A percentile compares a stretch with the other conserved stretches of the same genome.
phyloP scores from a whole-genome alignment of 1,140 invertebrate genomes.

The Pentalonia nigronervosa region DNA sequence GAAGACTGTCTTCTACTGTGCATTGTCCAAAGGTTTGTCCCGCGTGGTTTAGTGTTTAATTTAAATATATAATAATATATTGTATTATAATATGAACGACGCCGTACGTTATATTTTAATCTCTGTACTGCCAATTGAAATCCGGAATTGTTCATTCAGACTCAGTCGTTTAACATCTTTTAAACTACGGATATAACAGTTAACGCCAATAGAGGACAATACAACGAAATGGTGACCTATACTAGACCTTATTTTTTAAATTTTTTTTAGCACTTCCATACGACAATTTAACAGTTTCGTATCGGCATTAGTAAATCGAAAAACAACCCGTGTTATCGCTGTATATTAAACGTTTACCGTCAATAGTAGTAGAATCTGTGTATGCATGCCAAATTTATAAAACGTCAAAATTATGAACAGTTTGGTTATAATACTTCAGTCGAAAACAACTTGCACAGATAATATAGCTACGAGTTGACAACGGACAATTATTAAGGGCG shows the following conservation, averaged over 20 bases:
- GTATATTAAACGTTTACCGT: not conserved
- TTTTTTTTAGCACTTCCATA: not conserved
- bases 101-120: not conserved
- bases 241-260: not conserved
- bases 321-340: not conserved
- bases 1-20: not conserved
- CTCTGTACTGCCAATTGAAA: slow-evolving; percentile 17
- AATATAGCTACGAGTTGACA: not conserved
- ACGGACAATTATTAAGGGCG: slow-evolving; percentile 7
- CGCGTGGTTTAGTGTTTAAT: not conserved
- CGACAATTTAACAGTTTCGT: not conserved
- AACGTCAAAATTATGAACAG: not conserved
- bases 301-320: not conserved
- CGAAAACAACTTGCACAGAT: not conserved
- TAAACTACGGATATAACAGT: slow-evolving; percentile 51
- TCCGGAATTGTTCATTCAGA: not conserved
- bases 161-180: not conserved
- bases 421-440: not conserved
- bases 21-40: not conserved
- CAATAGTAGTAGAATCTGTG: not conserved
- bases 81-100: not conserved
- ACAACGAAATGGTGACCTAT: not conserved
- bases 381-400: not conserved
- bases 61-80: not conserved
- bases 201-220: slow-evolving; percentile 36